Evolutionary conservation across 2,797 vertebrate genomes (phyloP), one percentile per base, ranked within the genome.

Genomic region (Acomys russatus): DNA sequence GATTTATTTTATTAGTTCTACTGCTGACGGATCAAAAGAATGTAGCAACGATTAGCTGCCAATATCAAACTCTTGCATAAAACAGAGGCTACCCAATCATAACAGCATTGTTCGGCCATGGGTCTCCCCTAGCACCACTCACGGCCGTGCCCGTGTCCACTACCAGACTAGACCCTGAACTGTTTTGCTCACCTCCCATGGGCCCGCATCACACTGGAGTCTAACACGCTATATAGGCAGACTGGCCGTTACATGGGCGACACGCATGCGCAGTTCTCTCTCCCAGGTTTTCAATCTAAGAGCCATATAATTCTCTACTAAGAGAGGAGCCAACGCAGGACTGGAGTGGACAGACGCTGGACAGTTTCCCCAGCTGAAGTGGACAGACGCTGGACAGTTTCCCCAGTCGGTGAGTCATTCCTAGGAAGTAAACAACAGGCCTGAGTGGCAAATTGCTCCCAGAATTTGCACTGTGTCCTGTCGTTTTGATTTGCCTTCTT

Each of bases 111-210:
- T n/a, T 18, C 1, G 33, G 17, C 25, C 76, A 64, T 0, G 0
- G 22, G 23, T 66, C 22, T 61, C 20, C 28, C 44, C 44, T 0
- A 61, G 30, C 14, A 3, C 49, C 15, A 4, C 6, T 3, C 6
- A 2, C 0, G 9, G 33, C 5, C 51, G 49, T 49, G 17, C 33
- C 44, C 1, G 1, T 6, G 1, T 12, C 61, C 63, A 11, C 28
- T 25, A 0, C 20, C 23, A 12, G 1, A 25, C 30, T 59, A 33
- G 30, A 38, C 49, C 28, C 78, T 63, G 49, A 12, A 33, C 28
- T 4, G 15, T 12, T 79, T 76, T 56, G 38, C 33, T 85, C 35
- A 17, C 33, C 35, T 86, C 51, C 3, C 6, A 0, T 11, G 28
- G 49, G 8, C 7, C 71, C 44, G 30, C 51, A 64, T 56, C n/a